A percentile compares a stretch with the other conserved stretches of the same genome.
Evolutionary conservation across 2,797 vertebrate species (phyloP).

Genomic region (Prunella strophiata): DNA sequence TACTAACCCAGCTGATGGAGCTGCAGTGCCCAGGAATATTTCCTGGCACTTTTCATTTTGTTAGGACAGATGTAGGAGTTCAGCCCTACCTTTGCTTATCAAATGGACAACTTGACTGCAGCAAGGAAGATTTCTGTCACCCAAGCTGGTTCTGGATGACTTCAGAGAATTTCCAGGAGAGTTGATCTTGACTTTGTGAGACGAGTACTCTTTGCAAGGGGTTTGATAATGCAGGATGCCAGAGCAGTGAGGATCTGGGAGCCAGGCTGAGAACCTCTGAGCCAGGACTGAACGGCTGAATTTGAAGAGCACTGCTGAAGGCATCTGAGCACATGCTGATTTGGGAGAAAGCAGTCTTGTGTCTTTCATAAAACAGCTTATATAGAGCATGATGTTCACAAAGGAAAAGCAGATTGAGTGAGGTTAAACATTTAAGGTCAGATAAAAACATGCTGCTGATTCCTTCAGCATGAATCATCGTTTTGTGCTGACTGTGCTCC

Average conservation of each 20-base stretch:
- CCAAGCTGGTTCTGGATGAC: background rate
- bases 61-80: background rate
- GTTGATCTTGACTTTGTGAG: background rate
- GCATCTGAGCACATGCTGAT: rapidly evolving
- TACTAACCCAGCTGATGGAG: background rate
- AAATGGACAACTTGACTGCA: background rate
- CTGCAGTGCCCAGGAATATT: background rate
- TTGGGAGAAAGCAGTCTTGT: background rate
- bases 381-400: rapidly evolving
- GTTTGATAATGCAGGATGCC: background rate
- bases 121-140: background rate
- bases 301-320: background rate
- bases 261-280: background rate
- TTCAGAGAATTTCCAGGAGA: background rate
- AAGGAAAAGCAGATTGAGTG: background rate
- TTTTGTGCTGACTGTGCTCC: background rate
- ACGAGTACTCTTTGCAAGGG: background rate
- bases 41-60: background rate
- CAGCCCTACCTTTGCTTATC: background rate
- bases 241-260: background rate
- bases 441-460: background rate
- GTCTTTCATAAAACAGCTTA: background rate
- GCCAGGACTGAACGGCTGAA: background rate
- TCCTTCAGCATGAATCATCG: background rate
- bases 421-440: background rate